Evolutionary conservation across 2,888 invertebrate genomes (phyloP).

Genomic region (Magallana nippona): DNA sequence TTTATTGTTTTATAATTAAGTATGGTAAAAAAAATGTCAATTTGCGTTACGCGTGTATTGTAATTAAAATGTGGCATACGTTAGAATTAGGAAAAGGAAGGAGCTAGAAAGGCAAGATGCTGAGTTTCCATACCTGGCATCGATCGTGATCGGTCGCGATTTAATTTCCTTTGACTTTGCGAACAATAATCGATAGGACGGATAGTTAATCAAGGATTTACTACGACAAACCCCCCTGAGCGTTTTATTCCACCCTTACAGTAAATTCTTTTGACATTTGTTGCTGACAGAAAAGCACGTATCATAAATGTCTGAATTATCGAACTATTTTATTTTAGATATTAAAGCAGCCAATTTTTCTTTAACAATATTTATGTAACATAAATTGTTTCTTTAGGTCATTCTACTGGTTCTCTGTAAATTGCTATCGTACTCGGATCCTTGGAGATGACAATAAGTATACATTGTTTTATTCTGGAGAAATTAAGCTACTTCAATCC

Average conservation of each 20-base stretch:
- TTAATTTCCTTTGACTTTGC: conserved; percentile 33
- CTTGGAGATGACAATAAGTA: too few species aligned
- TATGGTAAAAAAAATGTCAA: not conserved
- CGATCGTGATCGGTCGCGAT: conserved; percentile 16
- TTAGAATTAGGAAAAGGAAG: not conserved
- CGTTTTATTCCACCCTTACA: not conserved
- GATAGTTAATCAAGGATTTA: conserved; percentile 32
- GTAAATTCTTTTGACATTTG: conserved; percentile 20
- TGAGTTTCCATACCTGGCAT: conserved; percentile 20
- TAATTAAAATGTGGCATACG: conserved; percentile 14
- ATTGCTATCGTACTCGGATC: too few species aligned
- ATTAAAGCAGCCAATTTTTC: not conserved
- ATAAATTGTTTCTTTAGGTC: too few species aligned
- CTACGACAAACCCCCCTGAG: conserved; percentile 2
- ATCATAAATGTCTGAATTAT: not conserved
- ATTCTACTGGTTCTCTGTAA: too few species aligned
- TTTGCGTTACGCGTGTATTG: not conserved
- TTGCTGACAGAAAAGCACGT: not conserved
- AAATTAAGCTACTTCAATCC: too few species aligned
- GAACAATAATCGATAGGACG: conserved; percentile 19
- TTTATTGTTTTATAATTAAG: conserved; percentile 40
- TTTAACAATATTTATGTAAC: too few species aligned
- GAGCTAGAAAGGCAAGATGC: not conserved
- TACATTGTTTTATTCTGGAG: too few species aligned
- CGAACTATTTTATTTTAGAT: not conserved